Evolutionary conservation across 2,888 invertebrate species (phyloP).

Genomic region (Harpalus rubripes): DNA sequence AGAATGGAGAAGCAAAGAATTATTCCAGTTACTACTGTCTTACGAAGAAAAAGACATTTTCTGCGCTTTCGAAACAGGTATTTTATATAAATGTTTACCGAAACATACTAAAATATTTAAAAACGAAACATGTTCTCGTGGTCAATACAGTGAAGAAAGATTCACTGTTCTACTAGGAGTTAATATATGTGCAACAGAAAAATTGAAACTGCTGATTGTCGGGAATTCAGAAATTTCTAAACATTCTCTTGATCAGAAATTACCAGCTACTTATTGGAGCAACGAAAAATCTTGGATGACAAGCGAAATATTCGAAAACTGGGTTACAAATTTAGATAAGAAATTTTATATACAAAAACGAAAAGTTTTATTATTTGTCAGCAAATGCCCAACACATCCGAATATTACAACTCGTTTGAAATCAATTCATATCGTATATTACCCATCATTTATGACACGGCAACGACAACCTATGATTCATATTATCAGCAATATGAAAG

Average conservation of each 20-base stretch:
- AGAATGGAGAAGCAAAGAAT: background rate
- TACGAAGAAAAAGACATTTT: constrained; percentile 14
- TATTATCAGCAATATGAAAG: background rate
- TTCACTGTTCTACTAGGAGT: constrained; percentile 69
- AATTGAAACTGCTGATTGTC: constrained; percentile 68
- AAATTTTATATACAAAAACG: constrained; percentile 67
- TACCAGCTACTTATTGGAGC: background rate
- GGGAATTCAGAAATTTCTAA: constrained; percentile 66
- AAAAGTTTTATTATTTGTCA: constrained; percentile 70
- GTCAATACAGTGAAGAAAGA: constrained; percentile 67
- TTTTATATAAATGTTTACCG: constrained; percentile 17
- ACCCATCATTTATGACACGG: background rate
- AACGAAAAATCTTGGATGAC: constrained; percentile 14
- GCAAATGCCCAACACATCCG: constrained; percentile 67
- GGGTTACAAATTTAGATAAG: constrained; percentile 61
- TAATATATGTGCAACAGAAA: constrained; percentile 69
- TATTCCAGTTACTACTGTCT: background rate
- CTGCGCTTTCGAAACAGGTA: constrained; percentile 9
- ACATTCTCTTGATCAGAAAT: constrained; percentile 68
- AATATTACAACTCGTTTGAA: background rate
- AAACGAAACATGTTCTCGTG: constrained; percentile 67
- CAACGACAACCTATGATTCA: background rate
- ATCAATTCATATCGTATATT: background rate
- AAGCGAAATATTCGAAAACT: constrained; percentile 40
- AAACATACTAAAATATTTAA: background rate